Evolutionary conservation across 2,113 vertebrate genomes (phyloP).

Genomic region (Pipra filicauda): DNA sequence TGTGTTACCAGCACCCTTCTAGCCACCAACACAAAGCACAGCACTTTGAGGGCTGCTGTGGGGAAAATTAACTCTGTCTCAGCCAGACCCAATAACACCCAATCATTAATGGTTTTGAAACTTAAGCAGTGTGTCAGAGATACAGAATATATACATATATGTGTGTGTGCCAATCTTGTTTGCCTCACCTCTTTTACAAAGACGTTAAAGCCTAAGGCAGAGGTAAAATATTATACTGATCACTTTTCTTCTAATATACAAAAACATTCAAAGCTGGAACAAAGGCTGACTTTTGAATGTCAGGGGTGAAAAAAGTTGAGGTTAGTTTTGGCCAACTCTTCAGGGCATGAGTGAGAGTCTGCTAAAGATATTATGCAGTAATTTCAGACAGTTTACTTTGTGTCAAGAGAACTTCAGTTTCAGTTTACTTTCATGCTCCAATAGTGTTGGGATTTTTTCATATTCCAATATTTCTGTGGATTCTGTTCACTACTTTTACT

Average conservation of each 20-base stretch:
- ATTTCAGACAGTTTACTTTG: background rate
- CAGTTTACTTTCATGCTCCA: background rate
- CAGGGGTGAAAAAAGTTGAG: background rate
- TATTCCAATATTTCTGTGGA: background rate
- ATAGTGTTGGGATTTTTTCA: background rate
- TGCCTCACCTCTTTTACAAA: background rate
- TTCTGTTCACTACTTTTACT: background rate
- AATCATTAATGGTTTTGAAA: background rate
- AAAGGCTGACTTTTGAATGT: background rate
- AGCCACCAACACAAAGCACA: background rate
- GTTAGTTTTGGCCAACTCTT: background rate
- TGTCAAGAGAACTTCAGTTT: background rate
- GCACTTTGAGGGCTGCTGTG: background rate
- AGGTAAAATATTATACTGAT: background rate
- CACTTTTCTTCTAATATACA: background rate
- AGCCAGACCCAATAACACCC: background rate
- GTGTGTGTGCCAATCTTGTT: background rate
- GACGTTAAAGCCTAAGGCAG: background rate
- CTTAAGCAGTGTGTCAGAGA: background rate
- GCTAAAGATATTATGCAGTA: background rate
- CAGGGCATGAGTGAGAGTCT: background rate
- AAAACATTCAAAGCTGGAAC: background rate
- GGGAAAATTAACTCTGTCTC: background rate
- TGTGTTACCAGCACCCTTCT: background rate
- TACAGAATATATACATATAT: background rate